A percentile compares a stretch with the other conserved stretches of the same genome.
Evolutionary conservation across 2,113 vertebrate species (phyloP).

Genomic region (Numenius arquata): DNA sequence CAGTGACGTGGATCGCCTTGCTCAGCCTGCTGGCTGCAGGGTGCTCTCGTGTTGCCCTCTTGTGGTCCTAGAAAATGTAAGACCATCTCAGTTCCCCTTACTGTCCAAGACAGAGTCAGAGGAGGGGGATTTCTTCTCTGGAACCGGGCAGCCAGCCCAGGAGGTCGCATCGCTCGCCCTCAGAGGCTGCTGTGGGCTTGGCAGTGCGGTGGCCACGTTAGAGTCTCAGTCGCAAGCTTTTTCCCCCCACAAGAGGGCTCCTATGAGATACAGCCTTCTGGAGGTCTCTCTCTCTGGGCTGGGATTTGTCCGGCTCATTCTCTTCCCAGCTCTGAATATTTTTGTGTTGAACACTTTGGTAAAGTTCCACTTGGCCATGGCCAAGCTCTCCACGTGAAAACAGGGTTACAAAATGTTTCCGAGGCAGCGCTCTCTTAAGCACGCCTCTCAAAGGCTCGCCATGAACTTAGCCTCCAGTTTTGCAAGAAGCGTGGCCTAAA

Average conservation of each 20-base stretch:
- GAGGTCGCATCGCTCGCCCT: neutral
- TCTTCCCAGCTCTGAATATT: conserved; percentile 27
- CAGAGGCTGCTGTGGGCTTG: neutral
- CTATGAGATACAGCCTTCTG: neutral
- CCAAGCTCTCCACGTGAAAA: neutral
- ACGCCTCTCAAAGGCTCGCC: neutral
- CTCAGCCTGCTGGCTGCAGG: neutral
- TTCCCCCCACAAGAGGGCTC: neutral
- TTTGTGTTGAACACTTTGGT: conserved; percentile 34
- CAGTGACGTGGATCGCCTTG: neutral
- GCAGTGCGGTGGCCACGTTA: neutral
- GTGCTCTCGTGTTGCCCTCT: conserved; percentile 51
- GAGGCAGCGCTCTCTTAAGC: neutral
- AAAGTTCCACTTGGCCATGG: conserved; percentile 26
- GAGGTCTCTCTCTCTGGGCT: neutral
- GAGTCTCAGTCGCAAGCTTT: neutral
- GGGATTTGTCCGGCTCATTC: neutral
- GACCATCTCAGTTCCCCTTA: neutral
- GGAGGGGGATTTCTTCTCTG: neutral
- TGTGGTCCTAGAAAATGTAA: conserved; percentile 14
- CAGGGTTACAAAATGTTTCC: conserved; percentile 50
- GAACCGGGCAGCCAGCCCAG: neutral
- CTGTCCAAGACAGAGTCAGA: neutral
- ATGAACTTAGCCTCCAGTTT: conserved; percentile 8
- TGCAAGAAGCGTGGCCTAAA: neutral